Evolutionary conservation across 2,797 vertebrate genomes (phyloP), one percentile per base, ranked within the genome.

Genomic region (Eidolon dupreanum): DNA sequence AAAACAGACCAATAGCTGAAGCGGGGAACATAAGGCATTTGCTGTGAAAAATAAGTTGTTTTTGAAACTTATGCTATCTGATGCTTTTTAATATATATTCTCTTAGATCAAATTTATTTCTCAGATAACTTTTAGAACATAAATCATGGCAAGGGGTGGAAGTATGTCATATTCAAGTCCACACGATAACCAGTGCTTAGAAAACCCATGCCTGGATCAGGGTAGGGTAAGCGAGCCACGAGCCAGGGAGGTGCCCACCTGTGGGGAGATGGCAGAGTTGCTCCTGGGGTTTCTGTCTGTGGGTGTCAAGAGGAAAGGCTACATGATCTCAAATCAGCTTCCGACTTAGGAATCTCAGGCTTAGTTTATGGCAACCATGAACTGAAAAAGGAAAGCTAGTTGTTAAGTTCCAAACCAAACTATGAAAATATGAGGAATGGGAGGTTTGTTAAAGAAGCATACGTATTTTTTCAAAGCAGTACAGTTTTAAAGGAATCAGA

Each of bases 81-180:
- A 63, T 36, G 66, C 13, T 26, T 81, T 66, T 68, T 57, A 65
- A 88, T 26, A n/a, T 28, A 61, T 12, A 57, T 73, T 81, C 61
- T 74, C 49, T 28, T 43, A 36, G 20, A 63, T 61, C 36, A 24
- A 51, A 79, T 41, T 33, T 15, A 66, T 83, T 73, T 74, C 43
- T 74, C 36, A 41, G 33, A n/a, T 59, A 92, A 92, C 38, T 86
- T 81, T 43, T 13, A 78, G 31, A 77, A 95, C 57, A 31, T 68
- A 59, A 81, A 81, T 66, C 24, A 31, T 5, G 12, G 53, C 53
- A n/a, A 68, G 31, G 28, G 22, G 19, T 1, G 0, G 53, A 38
- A 33, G 22, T 51, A 41, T 22, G 8, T 22, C 70, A 63, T 12
- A 12, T 53, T 11, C 81, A 73, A 59, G 79, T 5, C 28, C 22